phyloP scores from a whole-genome alignment of 1,140 invertebrate species.

The Eriocheir sinensis region DNA sequence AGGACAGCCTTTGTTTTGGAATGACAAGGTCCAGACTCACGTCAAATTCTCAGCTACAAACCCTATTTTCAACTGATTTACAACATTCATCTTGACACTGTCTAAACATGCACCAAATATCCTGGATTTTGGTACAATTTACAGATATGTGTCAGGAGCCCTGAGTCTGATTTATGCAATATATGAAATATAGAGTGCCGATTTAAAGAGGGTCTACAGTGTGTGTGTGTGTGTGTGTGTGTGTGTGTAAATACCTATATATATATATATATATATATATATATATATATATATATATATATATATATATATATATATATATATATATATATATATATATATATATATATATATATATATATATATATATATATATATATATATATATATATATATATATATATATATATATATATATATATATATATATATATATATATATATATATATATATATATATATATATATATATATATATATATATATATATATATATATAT shows the following conservation, averaged over 20 bases:
- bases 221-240: background rate
- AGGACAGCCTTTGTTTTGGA: too few species aligned
- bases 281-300: constrained; percentile 31
- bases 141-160: too few species aligned
- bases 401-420: constrained; percentile 53
- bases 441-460: constrained; percentile 33
- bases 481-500: constrained; percentile 32
- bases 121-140: too few species aligned
- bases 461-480: constrained; percentile 33
- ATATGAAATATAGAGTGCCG: too few species aligned
- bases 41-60: too few species aligned
- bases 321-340: too few species aligned
- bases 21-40: too few species aligned
- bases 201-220: too few species aligned
- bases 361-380: constrained; percentile 46
- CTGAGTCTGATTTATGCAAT: too few species aligned
- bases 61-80: too few species aligned
- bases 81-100: too few species aligned
- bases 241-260: background rate
- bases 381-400: constrained; percentile 40
- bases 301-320: constrained; percentile 33
- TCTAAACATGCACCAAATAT: too few species aligned
- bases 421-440: constrained; percentile 51
- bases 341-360: constrained; percentile 31
- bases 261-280: constrained; percentile 38